Evolutionary conservation across 2,113 vertebrate genomes (phyloP), one percentile per base, ranked within the genome.

Genomic region (Tapirus terrestris): DNA sequence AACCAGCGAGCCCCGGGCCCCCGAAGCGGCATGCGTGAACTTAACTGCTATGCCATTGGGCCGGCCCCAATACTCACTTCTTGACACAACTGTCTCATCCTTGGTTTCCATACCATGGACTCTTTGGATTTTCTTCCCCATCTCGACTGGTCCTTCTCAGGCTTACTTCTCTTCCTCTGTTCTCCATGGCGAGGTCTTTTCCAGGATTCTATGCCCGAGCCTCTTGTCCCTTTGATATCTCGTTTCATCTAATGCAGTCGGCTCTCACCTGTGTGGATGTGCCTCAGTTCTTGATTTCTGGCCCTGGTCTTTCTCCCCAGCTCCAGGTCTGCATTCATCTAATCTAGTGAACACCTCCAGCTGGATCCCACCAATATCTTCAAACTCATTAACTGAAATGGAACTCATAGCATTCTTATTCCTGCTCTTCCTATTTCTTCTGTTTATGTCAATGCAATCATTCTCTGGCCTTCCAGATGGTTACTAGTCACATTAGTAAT

Each of bases 11-110:
- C 39, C 39, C 39, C 39, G 39, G 39, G 39, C 39, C 39, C 39
- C 39, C 39, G 39, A 39, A 39, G 39, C 39, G 39, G 39, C 39
- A 39, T 39, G 39, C 39, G 39, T 39, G 39, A 39, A 39, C 39
- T 39, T 39, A 39, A 39, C 39, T 39, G 39, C 39, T 39, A 39
- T 39, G 39, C 39, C 39, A 39, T 39, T 39, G 39, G 39, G 39
- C 39, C 39, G 4, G 39, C 39, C 39, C 39, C 65, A 17, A 5
- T 2, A 0, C 0, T 1, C 6, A 2, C 11, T 25, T 72, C 9
- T 11, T 51, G 72, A 14, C 6, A 17, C 7, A 18, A 0, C 9
- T 0, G 0, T 21, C 45, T 65, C 39, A 7, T 12, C 23, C 6
- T 29, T 48, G 53, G 29, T 27, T 27, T 88, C 29, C 27, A 5